Conservation (phyloP, 2,888 invertebrate species). For the Noctua janthina region DNA sequence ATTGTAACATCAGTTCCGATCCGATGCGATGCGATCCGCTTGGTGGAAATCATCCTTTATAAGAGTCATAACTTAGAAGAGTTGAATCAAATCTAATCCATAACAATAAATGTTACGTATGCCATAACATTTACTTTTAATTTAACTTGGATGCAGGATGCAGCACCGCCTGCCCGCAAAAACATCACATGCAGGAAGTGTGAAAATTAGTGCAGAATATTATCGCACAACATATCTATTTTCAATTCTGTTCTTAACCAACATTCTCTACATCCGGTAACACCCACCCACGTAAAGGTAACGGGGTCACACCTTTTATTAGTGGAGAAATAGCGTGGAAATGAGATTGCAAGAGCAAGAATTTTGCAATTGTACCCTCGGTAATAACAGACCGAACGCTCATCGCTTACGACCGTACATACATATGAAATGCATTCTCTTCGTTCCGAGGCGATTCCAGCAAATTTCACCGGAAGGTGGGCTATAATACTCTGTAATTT, state of each 20-base stretch:
- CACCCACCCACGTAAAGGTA: not conserved
- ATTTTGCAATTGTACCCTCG: conserved; percentile 58
- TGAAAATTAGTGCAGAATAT: not conserved
- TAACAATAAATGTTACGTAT: not conserved
- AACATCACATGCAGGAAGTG: not conserved
- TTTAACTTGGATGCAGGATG: not conserved
- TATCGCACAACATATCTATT: not conserved
- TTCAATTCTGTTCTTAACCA: not conserved
- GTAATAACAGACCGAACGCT: conserved; percentile 54
- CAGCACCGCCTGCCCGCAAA: not conserved
- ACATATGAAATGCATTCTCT: conserved; percentile 61
- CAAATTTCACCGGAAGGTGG: conserved; percentile 40
- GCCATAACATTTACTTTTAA: not conserved
- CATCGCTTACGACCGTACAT: conserved; percentile 56
- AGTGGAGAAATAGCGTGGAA: conserved; percentile 47
- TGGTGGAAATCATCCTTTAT: no score
- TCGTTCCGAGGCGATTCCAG: conserved; percentile 15
- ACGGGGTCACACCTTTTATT: conserved; percentile 50
- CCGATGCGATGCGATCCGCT: no score
- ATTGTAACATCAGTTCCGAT: no score
- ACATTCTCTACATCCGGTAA: not conserved
- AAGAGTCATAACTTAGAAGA: not conserved
- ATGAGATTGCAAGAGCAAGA: conserved; percentile 51
- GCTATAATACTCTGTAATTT: conserved; percentile 39
- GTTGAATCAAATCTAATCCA: not conserved